Base-by-base conservation (phyloP, 2,888 invertebrate genomes). In the Drosophila stalkeri region DNA sequence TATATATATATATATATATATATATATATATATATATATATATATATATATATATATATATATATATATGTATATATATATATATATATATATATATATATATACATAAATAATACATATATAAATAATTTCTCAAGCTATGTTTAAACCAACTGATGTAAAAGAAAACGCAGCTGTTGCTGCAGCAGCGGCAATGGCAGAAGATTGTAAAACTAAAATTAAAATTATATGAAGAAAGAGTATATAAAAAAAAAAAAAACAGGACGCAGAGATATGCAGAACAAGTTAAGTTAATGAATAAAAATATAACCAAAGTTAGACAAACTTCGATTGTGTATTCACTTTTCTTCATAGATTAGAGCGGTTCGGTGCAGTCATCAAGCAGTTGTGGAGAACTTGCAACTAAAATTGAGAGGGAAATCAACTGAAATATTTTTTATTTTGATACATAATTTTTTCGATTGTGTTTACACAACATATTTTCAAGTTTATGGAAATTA, bases 271-370 rank as follows among this genome's bases (percentile, higher is more conserved):
- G 39, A 37, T 20, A 41, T 31, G 39, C 56, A 64, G 75, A 85
- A 73, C 83, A 85, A 87, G 79, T 81, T 87, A 87, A 85, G 88
- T 82, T 85, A 82, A 84, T 80, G 75, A 85, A 85, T 87, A 87
- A 85, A 85, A 85, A 76, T 87, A 85, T 87, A 85, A 85, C 85
- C 85, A 85, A 85, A 85, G 88, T 85, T 85, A 85, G 81, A 87
- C 68, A 85, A 86, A 71, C 23, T 31, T 37, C 23, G 37, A n/a
- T 51, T 52, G 55, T 8, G 27, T 56, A 16, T 43, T 31, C 5
- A 39, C n/a, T 60, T 39, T n/a, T 9, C 8, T 18, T 0, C 39
- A 31, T 27, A 18, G 39, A 31, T 55, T 37, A 39, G 55, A 55
- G n/a, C 5, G 27, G 55, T 41, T 12, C 55, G n/a, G 27, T 18